phyloP scores from a whole-genome alignment of 2,888 invertebrate species.

The Heteromyza rotundicornis region DNA sequence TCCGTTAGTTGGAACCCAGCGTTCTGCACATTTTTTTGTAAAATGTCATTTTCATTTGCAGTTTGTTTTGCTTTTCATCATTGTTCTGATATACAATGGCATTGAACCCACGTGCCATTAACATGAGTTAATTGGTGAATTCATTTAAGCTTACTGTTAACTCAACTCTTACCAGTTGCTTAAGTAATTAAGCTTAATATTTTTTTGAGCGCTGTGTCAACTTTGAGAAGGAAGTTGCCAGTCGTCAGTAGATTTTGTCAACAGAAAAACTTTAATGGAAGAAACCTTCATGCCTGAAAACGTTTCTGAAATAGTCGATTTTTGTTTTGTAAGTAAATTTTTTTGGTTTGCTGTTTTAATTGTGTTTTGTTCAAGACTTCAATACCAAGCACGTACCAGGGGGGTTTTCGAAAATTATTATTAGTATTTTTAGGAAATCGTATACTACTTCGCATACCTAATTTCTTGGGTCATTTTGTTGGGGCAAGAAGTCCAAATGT shows the following conservation, averaged over 20 bases:
- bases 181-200: too few relatives aligned
- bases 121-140: too few relatives aligned
- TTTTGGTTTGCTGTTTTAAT: background rate
- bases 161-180: too few relatives aligned
- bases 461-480: too few relatives aligned
- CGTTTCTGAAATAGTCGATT: conserved; percentile 1
- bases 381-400: background rate
- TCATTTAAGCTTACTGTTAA: too few relatives aligned
- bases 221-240: background rate
- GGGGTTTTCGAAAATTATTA: background rate
- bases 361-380: background rate
- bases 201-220: background rate
- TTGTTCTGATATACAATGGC: too few relatives aligned
- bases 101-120: too few relatives aligned
- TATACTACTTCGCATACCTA: too few relatives aligned
- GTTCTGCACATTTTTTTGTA: background rate
- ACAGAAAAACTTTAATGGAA: background rate
- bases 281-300: conserved; percentile 9
- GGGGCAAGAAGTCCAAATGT: too few relatives aligned
- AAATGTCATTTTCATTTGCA: background rate
- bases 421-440: too few relatives aligned
- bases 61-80: too few relatives aligned
- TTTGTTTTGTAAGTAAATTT: background rate
- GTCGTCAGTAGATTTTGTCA: background rate
- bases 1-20: background rate